Evolutionary conservation across 2,113 vertebrate genomes (phyloP).

Genomic region (Mionectes macconnelli): DNA sequence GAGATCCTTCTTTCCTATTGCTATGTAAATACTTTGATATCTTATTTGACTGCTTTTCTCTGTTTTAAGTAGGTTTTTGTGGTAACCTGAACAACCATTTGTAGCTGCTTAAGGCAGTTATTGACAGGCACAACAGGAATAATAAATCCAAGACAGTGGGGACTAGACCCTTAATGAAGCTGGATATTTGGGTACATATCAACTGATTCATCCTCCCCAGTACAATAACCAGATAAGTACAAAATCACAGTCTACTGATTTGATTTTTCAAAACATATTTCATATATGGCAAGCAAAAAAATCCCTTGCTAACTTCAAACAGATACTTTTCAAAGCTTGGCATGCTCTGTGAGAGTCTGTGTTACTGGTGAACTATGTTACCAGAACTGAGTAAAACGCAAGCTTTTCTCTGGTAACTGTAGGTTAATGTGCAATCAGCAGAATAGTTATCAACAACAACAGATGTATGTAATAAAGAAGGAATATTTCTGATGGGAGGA

Average conservation of each 20-base stretch:
- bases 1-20: not conserved
- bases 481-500: not conserved
- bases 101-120: not conserved
- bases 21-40: slow-evolving; percentile 11
- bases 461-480: not conserved
- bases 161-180: not conserved
- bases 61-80: not conserved
- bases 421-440: not conserved
- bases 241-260: not conserved
- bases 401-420: not conserved
- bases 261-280: slow-evolving; percentile 14
- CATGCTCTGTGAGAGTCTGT: not conserved
- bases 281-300: not conserved
- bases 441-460: not conserved
- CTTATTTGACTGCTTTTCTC: slow-evolving; percentile 7
- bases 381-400: not conserved
- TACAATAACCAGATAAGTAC: not conserved
- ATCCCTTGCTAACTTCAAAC: not conserved
- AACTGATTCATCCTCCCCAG: not conserved
- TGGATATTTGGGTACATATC: not conserved
- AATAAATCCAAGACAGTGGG: not conserved
- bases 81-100: not conserved
- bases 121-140: not conserved
- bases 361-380: not conserved
- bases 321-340: slow-evolving; percentile 32